Conservation (phyloP, 2,113 vertebrate genomes). For the Callopanchax toddi region DNA sequence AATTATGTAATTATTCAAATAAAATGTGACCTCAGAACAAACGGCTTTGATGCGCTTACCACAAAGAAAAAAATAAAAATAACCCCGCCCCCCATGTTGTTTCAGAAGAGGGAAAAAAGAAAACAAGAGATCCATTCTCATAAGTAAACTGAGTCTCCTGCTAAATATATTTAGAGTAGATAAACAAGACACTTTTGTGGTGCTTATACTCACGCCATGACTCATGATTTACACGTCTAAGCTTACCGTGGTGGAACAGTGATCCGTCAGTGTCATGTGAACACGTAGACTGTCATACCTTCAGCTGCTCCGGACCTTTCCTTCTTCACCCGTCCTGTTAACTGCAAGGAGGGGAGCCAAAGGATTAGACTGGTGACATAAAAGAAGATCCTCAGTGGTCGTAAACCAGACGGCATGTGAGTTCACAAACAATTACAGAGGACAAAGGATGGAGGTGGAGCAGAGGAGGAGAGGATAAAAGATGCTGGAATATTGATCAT, state of each 20-base stretch:
- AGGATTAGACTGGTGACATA: constrained; percentile 44
- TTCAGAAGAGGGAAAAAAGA: background rate
- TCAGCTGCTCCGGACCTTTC: constrained; percentile 54
- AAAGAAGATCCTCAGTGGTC: constrained; percentile 39
- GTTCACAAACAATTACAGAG: constrained; percentile 1
- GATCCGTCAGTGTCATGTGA: constrained; percentile 53
- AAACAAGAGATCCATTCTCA: no score
- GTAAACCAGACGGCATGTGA: constrained; percentile 30
- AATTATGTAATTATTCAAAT: no score
- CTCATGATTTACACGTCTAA: constrained; percentile 38
- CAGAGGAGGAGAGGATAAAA: background rate
- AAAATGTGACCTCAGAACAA: no score
- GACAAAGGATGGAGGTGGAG: background rate
- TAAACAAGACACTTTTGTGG: background rate
- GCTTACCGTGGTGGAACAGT: constrained; percentile 15
- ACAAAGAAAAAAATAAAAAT: no score
- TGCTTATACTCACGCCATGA: background rate
- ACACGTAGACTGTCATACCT: constrained; percentile 17
- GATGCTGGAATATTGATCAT: no score
- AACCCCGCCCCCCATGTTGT: no score
- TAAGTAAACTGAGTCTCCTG: background rate
- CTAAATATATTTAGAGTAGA: background rate
- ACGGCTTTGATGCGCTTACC: background rate
- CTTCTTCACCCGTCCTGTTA: constrained; percentile 51
- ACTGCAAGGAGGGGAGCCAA: constrained; percentile 13